Base-by-base conservation (phyloP, 2,888 invertebrate genomes). In the Latheticus oryzae region DNA sequence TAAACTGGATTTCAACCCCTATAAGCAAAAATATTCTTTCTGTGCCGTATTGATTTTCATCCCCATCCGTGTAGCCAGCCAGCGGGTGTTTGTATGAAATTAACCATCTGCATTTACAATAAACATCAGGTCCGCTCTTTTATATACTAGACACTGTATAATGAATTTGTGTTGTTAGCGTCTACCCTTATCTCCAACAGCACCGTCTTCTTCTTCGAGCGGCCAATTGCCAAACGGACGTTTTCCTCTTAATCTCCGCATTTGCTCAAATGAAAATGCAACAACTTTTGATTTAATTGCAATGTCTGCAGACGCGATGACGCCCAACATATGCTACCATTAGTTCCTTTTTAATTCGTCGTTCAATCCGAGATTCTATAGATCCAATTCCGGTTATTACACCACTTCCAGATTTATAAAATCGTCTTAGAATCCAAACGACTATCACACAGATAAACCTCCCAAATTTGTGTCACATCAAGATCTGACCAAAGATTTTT, bases 1-100 rank as follows among this genome's bases (percentile, higher is more conserved):
- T 67, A 70, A 72, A 68, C 66, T 68, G 57, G 65, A 65, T 60
- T 65, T 69, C 73, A 72, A 73, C 75, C 76, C 75, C 73, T 75
- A 77, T 76, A 77, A 76, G 75, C 76, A 76, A 78, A 76, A 77
- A 77, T 77, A 78, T 78, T 77, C 77, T 76, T 77, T 76, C 76
- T 76, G 74, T 75, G 75, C 72, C 73, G 77, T 78, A 78, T 78
- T 76, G 78, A 78, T 78, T 77, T 78, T 77, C 72, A 77, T 77
- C 76, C 76, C 76, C 76, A 73, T 73, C 73, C 74, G 71, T 69
- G 67, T 66, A 72, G 74, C 66, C 61, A 69, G 73, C 72, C 77
- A 77, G 73, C 68, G 68, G 71, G 70, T 72, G 73, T 75, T 74
- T 76, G 73, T 72, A 68, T 71, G 73, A 73, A 76, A 78, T 77